A percentile compares a stretch with the other conserved stretches of the same genome.
These are phyloP conservation scores for Indicator indicator DNA, from an alignment of 2,113 vertebrate genomes.

Conservation along the genomic window DNA sequence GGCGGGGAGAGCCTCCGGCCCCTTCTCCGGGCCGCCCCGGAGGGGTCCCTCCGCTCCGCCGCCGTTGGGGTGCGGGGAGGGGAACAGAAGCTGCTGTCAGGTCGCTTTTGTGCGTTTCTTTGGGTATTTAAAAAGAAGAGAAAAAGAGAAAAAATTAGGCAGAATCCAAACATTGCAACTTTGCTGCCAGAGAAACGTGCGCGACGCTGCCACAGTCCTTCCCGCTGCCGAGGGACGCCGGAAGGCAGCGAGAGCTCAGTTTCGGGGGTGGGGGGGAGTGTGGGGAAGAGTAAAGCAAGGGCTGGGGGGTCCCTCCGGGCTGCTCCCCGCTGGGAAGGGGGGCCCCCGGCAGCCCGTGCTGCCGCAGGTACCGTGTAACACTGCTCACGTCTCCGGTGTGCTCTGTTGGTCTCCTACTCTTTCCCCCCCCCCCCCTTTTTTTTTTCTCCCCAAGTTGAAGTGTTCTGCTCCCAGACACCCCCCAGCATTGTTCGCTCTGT, in stretches of 20 bases:
- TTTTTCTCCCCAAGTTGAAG: slow-evolving; percentile 16
- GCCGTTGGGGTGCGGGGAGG: neutral
- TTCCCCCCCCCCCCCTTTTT: rapidly evolving
- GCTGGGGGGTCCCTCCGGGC: neutral
- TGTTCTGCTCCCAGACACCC: slow-evolving; percentile 60
- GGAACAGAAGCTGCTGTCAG: neutral
- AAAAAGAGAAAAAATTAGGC: slow-evolving; percentile 8
- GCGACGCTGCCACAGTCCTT: slow-evolving; percentile 5
- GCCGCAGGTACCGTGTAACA: slow-evolving; percentile 43
- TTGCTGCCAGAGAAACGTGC: slow-evolving; percentile 4
- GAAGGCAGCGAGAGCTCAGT: neutral
- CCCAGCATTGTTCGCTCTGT: slow-evolving; percentile 83
- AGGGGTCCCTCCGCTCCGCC: neutral
- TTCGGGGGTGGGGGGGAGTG: neutral
- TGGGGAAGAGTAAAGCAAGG: neutral
- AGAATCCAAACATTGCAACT: slow-evolving; percentile 75
- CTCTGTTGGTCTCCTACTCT: neutral
- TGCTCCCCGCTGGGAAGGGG: neutral
- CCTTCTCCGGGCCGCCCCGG: neutral
- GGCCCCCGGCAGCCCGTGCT: neutral
- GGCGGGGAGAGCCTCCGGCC: neutral
- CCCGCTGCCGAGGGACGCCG: neutral
- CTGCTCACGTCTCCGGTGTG: slow-evolving; percentile 5
- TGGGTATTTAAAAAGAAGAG: neutral
- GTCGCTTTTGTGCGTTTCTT: slow-evolving; percentile 16